These are phyloP conservation scores for Lithophane ornitopus DNA, from an alignment of 2,888 invertebrate species.

Conservation along the genomic window DNA sequence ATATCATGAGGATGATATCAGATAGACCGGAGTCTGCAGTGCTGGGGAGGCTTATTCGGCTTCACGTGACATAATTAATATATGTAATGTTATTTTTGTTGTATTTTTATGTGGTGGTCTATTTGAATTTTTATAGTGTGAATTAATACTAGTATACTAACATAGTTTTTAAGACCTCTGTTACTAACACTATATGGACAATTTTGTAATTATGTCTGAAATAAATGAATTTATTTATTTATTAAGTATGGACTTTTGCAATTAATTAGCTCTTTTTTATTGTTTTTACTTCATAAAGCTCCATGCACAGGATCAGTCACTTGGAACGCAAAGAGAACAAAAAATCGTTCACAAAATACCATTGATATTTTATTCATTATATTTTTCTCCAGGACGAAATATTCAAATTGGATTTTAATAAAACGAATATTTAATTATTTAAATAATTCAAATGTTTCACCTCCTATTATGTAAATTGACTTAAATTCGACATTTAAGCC, in stretches of 20 bases:
- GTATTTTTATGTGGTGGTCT: no score
- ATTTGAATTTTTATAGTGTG: no score
- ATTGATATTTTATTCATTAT: conserved; percentile 50
- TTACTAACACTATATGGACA: no score
- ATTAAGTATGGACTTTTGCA: neutral
- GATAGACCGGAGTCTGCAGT: no score
- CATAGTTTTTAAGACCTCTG: no score
- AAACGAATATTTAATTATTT: conserved; percentile 70
- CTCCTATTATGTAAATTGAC: conserved; percentile 77
- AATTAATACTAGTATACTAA: no score
- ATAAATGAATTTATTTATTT: no score
- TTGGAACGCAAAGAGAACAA: conserved; percentile 18
- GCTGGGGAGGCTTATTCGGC: no score
- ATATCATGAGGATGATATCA: no score
- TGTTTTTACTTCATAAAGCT: neutral
- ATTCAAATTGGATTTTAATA: conserved; percentile 73
- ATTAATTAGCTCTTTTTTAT: neutral
- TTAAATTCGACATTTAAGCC: conserved; percentile 74
- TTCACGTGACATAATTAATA: no score
- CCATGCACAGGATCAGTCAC: neutral
- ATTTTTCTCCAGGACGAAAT: conserved; percentile 62
- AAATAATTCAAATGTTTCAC: conserved; percentile 75
- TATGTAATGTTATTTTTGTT: no score
- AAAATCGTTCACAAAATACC: conserved; percentile 40
- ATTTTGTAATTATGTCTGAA: no score